These are phyloP conservation scores for Anguilla rostrata DNA, from an alignment of 2,113 vertebrate genomes.

Conservation along the genomic window DNA sequence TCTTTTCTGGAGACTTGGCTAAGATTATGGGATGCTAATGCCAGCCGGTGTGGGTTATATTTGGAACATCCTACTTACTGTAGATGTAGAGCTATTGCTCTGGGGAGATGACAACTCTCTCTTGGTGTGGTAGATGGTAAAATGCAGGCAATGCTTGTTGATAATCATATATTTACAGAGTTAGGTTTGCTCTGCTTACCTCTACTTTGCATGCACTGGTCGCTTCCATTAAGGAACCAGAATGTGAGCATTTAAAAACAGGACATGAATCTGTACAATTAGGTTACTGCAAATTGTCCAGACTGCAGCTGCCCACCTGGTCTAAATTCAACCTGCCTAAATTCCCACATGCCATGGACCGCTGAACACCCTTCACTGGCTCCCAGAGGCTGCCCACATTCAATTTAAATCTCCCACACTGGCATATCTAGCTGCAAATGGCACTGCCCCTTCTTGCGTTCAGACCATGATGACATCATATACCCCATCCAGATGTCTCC, in stretches of 20 bases:
- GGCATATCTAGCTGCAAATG: background rate
- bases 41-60: constrained; percentile 30
- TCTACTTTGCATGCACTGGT: background rate
- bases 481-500: background rate
- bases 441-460: background rate
- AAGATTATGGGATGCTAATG: constrained; percentile 32
- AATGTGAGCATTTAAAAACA: background rate
- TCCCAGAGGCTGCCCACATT: background rate
- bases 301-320: too few relatives aligned
- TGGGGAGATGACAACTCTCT: constrained; percentile 5
- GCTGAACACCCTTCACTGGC: too few relatives aligned
- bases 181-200: background rate
- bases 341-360: too few relatives aligned
- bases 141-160: background rate
- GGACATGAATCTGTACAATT: background rate
- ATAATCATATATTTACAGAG: background rate
- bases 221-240: background rate
- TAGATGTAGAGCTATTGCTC: constrained; percentile 2
- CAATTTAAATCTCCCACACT: background rate
- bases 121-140: background rate
- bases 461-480: background rate
- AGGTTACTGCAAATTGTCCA: too few relatives aligned
- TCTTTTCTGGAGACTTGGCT: constrained; percentile 15
- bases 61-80: constrained; percentile 36
- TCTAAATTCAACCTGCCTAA: too few relatives aligned